Evolutionary conservation across 2,888 invertebrate genomes (phyloP).

Genomic region (Trissoscelio sp.): DNA sequence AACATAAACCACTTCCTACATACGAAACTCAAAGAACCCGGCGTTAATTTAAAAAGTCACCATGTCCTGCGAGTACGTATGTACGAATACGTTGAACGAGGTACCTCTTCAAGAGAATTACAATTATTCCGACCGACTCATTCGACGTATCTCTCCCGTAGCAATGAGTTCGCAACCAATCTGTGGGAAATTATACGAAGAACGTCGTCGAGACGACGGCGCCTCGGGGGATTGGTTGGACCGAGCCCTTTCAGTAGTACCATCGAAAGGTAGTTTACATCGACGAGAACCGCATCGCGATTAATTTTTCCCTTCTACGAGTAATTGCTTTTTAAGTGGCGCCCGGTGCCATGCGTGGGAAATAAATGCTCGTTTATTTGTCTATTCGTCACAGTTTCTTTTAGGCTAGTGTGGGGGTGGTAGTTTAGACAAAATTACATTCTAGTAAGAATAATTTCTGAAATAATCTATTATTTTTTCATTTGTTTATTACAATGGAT

Average conservation of each 20-base stretch:
- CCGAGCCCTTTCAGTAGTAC: slow-evolving; percentile 72
- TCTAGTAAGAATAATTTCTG: too few relatives aligned
- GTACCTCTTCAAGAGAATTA: slow-evolving; percentile 40
- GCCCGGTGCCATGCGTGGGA: slow-evolving; percentile 65
- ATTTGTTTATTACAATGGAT: too few relatives aligned
- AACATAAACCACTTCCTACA: slow-evolving; percentile 27
- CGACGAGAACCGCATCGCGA: slow-evolving; percentile 75
- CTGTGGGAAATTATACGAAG: slow-evolving; percentile 67
- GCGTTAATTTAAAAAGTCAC: slow-evolving; percentile 53
- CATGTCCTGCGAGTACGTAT: neutral
- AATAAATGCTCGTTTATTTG: slow-evolving; percentile 51
- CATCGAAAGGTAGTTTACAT: slow-evolving; percentile 80
- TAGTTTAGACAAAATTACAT: too few relatives aligned
- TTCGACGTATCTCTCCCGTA: slow-evolving; percentile 37
- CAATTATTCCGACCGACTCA: slow-evolving; percentile 49
- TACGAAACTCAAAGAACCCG: slow-evolving; percentile 19
- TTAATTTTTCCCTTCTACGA: slow-evolving; percentile 77
- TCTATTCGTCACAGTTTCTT: slow-evolving; percentile 18
- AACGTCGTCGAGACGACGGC: slow-evolving; percentile 65
- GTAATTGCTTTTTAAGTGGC: slow-evolving; percentile 80
- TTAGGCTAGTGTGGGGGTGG: too few relatives aligned
- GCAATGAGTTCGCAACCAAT: slow-evolving; percentile 51
- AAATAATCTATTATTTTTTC: too few relatives aligned
- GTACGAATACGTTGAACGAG: slow-evolving; percentile 38
- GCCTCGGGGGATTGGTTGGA: slow-evolving; percentile 74